Base-by-base conservation (phyloP, 1,140 invertebrate species). In the Meloidogyne exigua region DNA sequence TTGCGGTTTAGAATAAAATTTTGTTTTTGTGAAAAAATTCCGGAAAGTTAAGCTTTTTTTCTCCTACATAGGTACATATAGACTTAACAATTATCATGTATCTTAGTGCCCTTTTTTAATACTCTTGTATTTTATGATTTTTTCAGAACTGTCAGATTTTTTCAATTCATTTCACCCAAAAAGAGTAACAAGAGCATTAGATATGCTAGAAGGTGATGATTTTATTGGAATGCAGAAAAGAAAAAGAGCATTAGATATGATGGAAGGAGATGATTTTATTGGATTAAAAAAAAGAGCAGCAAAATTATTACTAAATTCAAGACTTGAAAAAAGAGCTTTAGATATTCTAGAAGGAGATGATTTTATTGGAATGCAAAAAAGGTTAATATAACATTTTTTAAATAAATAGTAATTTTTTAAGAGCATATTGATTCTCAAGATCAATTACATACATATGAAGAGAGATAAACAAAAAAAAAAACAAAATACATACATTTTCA, bases 181-280 rank as follows among this genome's bases (percentile, higher is more conserved):
- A 71, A n/a, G 25, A 32, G n/a, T 62, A 28, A 62, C 36, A 44
- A 44, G 76, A 36, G 76, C 76, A 21, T 25, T 78, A 49, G 76
- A 78, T 65, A 76, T 76, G 42, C 65, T 78, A 42, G 76, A 78
- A 25, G 71, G 71, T 21, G 76, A 78, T 68, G 76, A 68, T 36
- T 78, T 78, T 76, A 67, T 65, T 36, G 71, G 71, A 57, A 64
- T 73, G 39, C 49, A 57, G 1, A 57, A n/a, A n/a, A 57, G n/a
- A 25, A 79, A 81, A 65, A 63, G 78, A 44, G 78, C 78, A 4
- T 44, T 79, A 18, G 78, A 79, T 73, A 39, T 44, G 12, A 36
- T 79, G 28, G 78, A 79, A 18, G 78, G 79, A 7, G 78, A 79
- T 70, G 78, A 68, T 57, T 79, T 79, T 65, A 66, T 64, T 39